Base-by-base conservation (phyloP, 23 tunicate species). In the Botrylloides violaceus region DNA sequence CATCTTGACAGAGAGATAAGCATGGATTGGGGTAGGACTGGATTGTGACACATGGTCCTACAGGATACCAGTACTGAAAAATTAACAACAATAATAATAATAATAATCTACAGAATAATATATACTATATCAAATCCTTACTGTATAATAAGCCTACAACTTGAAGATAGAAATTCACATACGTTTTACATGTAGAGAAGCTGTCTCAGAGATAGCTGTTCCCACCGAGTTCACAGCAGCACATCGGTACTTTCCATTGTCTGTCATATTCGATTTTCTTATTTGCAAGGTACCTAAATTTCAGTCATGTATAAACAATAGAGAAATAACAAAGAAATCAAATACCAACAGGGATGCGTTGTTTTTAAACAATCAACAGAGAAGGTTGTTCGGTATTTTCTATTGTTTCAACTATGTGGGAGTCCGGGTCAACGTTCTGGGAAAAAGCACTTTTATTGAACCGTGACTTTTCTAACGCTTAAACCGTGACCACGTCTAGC, bases 161-260 rank as follows among this genome's bases (percentile, higher is more conserved):
- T 49, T 49, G 58, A 49, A 49, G 58, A 49, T 49, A 49, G n/a
- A n/a, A n/a, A n/a, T n/a, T n/a, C n/a, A 19, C 58, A 36, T 58
- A 90, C 97, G 82, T 73, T 72, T 53, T 7, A 90, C 85, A 68
- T 78, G 83, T 33, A 90, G 15, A 20, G 34, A 50, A 3, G 90
- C 85, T 3, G 75, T 79, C 15, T 66, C 47, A 2, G 97, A 83
- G 4, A 83, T 79, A 20, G 81, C 37, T 29, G 79, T 75, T 61
- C 97, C 97, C 28, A 66, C 30, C n/a, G 31, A 62, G 74, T 90
- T 90, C 57, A 73, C 74, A 39, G 86, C 97, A 2, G 79, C 80
- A 35, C 97, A 90, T 43, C 66, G 79, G 64, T 90, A 90, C 50
- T 83, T 83, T 3, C 81, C 97, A 0, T 48, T 35, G 70, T 90